Evolutionary conservation across 2,797 vertebrate species (phyloP).

Genomic region (Fistularia commersonii): DNA sequence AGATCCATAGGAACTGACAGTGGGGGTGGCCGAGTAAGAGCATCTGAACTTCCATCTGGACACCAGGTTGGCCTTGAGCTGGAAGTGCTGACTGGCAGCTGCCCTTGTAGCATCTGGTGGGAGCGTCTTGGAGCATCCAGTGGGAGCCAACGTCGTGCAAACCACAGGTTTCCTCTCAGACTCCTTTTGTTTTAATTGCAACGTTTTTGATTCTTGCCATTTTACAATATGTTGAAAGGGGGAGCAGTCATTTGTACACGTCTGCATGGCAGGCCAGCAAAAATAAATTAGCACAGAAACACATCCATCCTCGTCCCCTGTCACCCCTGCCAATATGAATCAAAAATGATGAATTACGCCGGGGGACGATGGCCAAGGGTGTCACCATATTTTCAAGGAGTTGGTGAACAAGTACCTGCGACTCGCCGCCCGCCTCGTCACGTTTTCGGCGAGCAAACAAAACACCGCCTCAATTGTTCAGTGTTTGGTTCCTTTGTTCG

Average conservation of each 20-base stretch:
- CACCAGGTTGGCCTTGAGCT: slow-evolving; percentile 17
- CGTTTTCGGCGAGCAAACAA: slow-evolving; percentile 15
- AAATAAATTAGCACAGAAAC: slow-evolving; percentile 55
- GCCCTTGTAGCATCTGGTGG: slow-evolving; percentile 9
- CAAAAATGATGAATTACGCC: slow-evolving; percentile 49
- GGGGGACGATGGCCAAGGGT: too few relatives aligned
- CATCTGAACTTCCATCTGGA: slow-evolving; percentile 4
- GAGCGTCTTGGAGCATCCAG: slow-evolving; percentile 17
- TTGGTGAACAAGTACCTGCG: too few relatives aligned
- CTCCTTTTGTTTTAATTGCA: slow-evolving; percentile 39
- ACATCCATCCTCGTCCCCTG: slow-evolving; percentile 31
- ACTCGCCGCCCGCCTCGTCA: too few relatives aligned
- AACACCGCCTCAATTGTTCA: background rate
- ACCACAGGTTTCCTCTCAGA: slow-evolving; percentile 40
- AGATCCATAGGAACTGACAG: too few relatives aligned
- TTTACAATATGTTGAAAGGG: slow-evolving; percentile 57
- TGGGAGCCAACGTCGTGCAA: slow-evolving; percentile 19
- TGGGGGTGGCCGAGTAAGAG: too few relatives aligned
- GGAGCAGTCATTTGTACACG: slow-evolving; percentile 53
- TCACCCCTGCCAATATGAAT: slow-evolving; percentile 51
- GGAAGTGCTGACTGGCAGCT: slow-evolving; percentile 18
- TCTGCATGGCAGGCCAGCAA: slow-evolving; percentile 38
- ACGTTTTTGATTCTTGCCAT: slow-evolving; percentile 54
- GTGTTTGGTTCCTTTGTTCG: slow-evolving; percentile 1
- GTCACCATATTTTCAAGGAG: too few relatives aligned